Base-by-base conservation (phyloP, 1,140 invertebrate species). In the Zaprionus davidi region DNA sequence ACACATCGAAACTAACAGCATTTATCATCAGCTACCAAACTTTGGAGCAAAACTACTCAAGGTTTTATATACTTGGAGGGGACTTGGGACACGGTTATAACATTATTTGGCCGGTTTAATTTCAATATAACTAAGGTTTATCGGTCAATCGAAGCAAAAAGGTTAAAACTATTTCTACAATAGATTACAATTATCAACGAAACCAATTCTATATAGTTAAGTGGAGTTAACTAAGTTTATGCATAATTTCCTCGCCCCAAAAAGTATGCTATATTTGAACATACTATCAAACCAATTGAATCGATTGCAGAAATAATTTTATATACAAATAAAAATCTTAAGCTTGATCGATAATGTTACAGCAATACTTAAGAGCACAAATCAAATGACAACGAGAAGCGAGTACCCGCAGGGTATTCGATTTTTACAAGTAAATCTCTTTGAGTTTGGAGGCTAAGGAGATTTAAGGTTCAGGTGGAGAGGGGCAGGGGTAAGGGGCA, bases 1-100 rank as follows among this genome's bases (percentile, higher is more conserved):
- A 81, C 80, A 90, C 86, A 90, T 83, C 80, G 58, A 91, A 81
- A 87, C 87, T 87, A 90, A 82, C 88, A 91, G 82, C 88, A 91
- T 87, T 79, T 78, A 69, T 91, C 88, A 91, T 87, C 87, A 79
- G 76, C 75, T 82, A 87, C 79, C 77, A 90, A 87, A 76, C 49
- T 71, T 34, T 55, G 31, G 41, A 56, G 49, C 28, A 70, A 53
- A 49, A 44, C 46, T 71, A 64, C 44, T 34, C 26, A 49, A 49
- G 34, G 15, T 49, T 67, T 22, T 49, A 7, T 34, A 59, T 53
- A 4, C 24, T 22, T 31, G 0, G 49, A 0, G 36, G 24, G 24
- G 24, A 26, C 24, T 59, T 22, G 20, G 38, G n/a, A 57, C 31
- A 26, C 15, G 46, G n/a, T 49, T 49, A 49, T 44, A 44, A n/a